Evolutionary conservation across 2,888 invertebrate genomes (phyloP), one percentile per base, ranked within the genome.

Genomic region (Leptinotarsa haldemani): DNA sequence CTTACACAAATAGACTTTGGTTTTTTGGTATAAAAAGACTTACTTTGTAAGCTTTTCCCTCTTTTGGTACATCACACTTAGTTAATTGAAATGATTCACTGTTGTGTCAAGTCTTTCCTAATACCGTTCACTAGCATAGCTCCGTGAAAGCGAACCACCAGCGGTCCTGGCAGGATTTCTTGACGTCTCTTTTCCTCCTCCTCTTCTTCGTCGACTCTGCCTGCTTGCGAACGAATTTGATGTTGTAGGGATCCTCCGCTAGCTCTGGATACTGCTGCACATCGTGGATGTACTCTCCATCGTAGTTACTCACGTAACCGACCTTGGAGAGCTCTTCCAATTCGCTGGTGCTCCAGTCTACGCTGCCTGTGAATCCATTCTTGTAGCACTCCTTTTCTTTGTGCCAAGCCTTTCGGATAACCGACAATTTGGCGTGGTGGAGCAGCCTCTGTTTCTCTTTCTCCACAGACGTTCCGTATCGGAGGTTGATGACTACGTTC

Each of bases 181-280:
- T 85, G 71, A 84, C 84, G 69, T 90, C 90, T 87, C 92, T 90
- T 92, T 93, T 93, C 89, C 93, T 92, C 83, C 94, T 91, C 77
- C 94, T 90, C 77, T 93, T 92, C 86, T 93, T 93, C 76, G 92
- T 90, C 80, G 92, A 90, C 78, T 93, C 93, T 47, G 90, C 90
- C 82, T 94, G 92, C 88, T 94, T 94, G 88, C 95, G 96, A 58
- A 94, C 91, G 86, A 97, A 96, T 84, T 94, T 92, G 77, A 98
- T 93, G 89, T 98, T 98, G 89, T 95, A 96, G 9, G 97, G 97
- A 89, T 98, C 98, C 88, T 98, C 98, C 70, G 97, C 96, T 69
- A 98, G 90, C 86, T 97, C 97, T 0, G 97, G 97, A 89, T 97
- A 97, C 75, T 93, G 89, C 82, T 94, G 93, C 48, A 97, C 94